Conservation (phyloP, 2,113 vertebrate species). For the Xenopus borealis region DNA sequence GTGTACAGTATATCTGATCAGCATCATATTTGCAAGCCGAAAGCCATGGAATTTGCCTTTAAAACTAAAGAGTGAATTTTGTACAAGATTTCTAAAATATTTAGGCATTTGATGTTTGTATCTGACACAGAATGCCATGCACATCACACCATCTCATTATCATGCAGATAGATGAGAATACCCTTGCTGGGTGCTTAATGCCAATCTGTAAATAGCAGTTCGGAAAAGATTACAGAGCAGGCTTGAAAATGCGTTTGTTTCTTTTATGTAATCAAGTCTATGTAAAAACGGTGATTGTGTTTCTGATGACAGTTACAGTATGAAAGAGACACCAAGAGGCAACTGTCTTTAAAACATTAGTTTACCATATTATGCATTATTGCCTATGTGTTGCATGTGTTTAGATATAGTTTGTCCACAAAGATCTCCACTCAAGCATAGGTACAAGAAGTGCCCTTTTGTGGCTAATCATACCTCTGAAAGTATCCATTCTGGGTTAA, state of each 20-base stretch:
- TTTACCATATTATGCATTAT: too few relatives aligned
- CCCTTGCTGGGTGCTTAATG: slow-evolving; percentile 37
- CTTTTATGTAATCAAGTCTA: slow-evolving; percentile 6
- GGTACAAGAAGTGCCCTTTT: too few relatives aligned
- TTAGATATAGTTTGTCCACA: too few relatives aligned
- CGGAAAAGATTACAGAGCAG: slow-evolving; percentile 5
- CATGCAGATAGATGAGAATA: slow-evolving; percentile 30
- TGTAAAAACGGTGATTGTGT: slow-evolving; percentile 3
- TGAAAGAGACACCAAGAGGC: neutral
- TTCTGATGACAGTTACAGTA: neutral
- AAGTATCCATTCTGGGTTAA: too few relatives aligned
- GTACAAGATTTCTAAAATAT: neutral
- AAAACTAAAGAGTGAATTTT: neutral
- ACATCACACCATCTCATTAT: slow-evolving; percentile 27
- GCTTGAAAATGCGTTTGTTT: slow-evolving; percentile 3
- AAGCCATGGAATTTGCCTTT: too few relatives aligned
- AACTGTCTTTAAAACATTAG: too few relatives aligned
- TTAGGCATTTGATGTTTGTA: neutral
- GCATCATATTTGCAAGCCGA: too few relatives aligned
- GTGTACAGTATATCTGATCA: too few relatives aligned
- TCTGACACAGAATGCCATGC: neutral
- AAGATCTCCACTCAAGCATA: too few relatives aligned
- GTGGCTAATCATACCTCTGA: too few relatives aligned
- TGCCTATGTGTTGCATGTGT: too few relatives aligned
- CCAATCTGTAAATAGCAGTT: slow-evolving; percentile 23